Conservation (phyloP, 2,888 invertebrate species). For the Phrixothrix hirtus region DNA sequence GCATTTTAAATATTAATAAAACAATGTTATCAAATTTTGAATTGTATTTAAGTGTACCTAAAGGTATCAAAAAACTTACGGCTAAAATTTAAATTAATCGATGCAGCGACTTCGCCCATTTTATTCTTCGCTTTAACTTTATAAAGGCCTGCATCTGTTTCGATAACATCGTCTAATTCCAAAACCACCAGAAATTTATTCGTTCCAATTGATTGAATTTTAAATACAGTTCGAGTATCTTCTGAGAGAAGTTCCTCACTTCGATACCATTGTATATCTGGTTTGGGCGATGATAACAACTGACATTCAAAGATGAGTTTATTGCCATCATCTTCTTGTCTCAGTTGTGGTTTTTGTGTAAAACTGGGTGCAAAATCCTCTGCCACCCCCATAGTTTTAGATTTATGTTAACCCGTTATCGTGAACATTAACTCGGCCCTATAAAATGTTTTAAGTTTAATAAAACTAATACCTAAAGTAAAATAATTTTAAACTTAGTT, state of each 20-base stretch:
- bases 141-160: conserved; percentile 94
- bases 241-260: conserved; percentile 83
- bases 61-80: conserved; percentile 71
- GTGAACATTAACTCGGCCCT: conserved; percentile 55
- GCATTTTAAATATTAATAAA: conserved; percentile 39
- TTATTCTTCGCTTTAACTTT: conserved; percentile 96
- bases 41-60: neutral
- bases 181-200: conserved; percentile 90
- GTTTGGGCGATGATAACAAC: conserved; percentile 83
- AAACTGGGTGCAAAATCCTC: conserved; percentile 98
- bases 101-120: conserved; percentile 96
- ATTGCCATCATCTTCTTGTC: conserved; percentile 96
- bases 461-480: too few relatives aligned
- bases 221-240: conserved; percentile 84
- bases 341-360: conserved; percentile 95
- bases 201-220: conserved; percentile 81
- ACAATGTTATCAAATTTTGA: conserved; percentile 5
- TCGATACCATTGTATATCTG: conserved; percentile 90
- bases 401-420: conserved; percentile 48
- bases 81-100: conserved; percentile 96
- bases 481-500: too few relatives aligned
- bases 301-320: conserved; percentile 94
- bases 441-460: conserved; percentile 29
- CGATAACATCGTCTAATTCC: conserved; percentile 93
- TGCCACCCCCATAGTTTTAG: conserved; percentile 74